A percentile compares a stretch with the other conserved stretches of the same genome.
Conservation (phyloP, 2,888 invertebrate genomes). For the Zaprionus obscuricornis region DNA sequence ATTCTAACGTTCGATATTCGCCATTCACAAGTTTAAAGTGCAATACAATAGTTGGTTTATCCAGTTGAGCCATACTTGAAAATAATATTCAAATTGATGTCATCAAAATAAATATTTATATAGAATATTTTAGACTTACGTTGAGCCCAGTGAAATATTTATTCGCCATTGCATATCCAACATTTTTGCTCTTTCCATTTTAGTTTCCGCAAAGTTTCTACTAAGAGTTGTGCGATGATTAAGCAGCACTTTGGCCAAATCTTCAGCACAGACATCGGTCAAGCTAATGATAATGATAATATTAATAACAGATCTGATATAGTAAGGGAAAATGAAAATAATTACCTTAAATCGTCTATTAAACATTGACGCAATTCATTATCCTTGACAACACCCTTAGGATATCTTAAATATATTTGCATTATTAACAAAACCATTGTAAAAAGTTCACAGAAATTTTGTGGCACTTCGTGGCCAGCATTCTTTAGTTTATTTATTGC, state of each 20-base stretch:
- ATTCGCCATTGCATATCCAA: slow-evolving; percentile 84
- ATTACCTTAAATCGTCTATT: slow-evolving; percentile 78
- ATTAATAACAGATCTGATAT: background rate
- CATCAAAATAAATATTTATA: slow-evolving; percentile 51
- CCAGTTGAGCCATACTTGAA: slow-evolving; percentile 76
- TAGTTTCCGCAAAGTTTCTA: slow-evolving; percentile 81
- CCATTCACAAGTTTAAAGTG: slow-evolving; percentile 84
- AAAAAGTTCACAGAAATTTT: slow-evolving; percentile 84
- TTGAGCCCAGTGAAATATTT: slow-evolving; percentile 84
- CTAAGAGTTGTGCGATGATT: slow-evolving; percentile 83
- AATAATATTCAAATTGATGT: background rate
- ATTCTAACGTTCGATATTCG: slow-evolving; percentile 83
- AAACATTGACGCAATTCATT: slow-evolving; percentile 84
- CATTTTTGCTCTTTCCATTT: slow-evolving; percentile 83
- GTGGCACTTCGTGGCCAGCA: slow-evolving; percentile 82
- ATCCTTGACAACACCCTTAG: slow-evolving; percentile 83
- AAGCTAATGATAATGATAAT: slow-evolving; percentile 74
- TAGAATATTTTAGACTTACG: slow-evolving; percentile 80
- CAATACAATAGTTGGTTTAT: slow-evolving; percentile 84
- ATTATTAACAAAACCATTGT: slow-evolving; percentile 84
- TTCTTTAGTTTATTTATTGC: slow-evolving; percentile 82
- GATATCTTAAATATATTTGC: slow-evolving; percentile 84
- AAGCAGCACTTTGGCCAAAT: slow-evolving; percentile 84
- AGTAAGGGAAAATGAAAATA: background rate
- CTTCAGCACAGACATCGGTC: slow-evolving; percentile 84